Evolutionary conservation across 1,140 invertebrate genomes (phyloP), one percentile per base, ranked within the genome.

Genomic region (Hyphantria cunea): DNA sequence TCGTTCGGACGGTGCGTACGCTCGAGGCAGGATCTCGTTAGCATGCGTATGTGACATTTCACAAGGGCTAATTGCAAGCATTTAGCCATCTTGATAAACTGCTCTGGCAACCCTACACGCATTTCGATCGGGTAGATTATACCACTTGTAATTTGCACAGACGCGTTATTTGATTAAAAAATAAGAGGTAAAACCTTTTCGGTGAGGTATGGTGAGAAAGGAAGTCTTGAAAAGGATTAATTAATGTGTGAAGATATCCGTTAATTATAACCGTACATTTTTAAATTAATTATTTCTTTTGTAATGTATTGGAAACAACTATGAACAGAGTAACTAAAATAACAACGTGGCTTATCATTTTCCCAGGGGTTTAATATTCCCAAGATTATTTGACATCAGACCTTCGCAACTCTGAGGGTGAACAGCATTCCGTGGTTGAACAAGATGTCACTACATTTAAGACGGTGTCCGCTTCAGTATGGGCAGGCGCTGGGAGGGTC

Each of bases 41-140:
- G 86, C 83, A 82, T 82, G 80, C 74, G 69, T 75, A 82, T 80
- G 83, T 79, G 86, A 89, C 86, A 89, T 89, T 89, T 89, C 86
- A 85, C 86, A 86, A 80, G 76, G 67, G 74, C 86, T 87, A 87
- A 87, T 89, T 87, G 86, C 84, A 67, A 87, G 79, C 82, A 80
- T 89, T 89, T 89, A 89, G 83, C 80, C 80, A 86, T 87, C 80
- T 82, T 82, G 82, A 89, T 86, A 87, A 86, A 86, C 80, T 80
- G 76, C 83, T 71, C 70, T 70, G 69, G 66, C 66, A 70, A 56
- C 50, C 37, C 54, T 66, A 65, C 62, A 68, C 65, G 72, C 68
- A 70, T 67, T 48, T 59, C 42, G 32, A 44, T 50, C 31, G 44
- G 31, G 47, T 66, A 67, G 59, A 62, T 53, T 62, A 61, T 51